Evolutionary conservation across 2,888 invertebrate species (phyloP).

Genomic region (Andricus curvator): DNA sequence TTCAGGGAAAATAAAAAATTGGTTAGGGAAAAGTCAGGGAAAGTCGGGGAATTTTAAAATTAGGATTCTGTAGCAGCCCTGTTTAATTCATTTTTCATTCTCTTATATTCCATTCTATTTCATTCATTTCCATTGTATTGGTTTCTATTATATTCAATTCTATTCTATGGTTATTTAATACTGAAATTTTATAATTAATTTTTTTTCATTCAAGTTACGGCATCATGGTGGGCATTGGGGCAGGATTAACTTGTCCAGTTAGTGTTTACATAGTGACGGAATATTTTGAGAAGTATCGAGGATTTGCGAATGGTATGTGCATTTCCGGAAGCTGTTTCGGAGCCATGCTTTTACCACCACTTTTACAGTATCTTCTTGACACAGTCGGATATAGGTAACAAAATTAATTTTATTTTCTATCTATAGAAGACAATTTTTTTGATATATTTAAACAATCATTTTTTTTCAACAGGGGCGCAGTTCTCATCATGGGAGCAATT

Average conservation of each 20-base stretch:
- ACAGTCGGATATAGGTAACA: conserved; percentile 87
- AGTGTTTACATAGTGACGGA: conserved; percentile 93
- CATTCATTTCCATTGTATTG: too few species aligned
- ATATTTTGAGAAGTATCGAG: conserved; percentile 88
- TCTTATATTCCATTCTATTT: not conserved
- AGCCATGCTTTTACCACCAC: conserved; percentile 90
- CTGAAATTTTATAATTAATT: too few species aligned
- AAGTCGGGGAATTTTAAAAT: too few species aligned
- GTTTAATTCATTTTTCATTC: too few species aligned
- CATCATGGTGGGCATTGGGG: conserved; percentile 90
- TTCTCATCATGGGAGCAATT: conserved; percentile 89
- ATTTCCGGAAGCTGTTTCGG: conserved; percentile 93
- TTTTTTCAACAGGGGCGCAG: conserved; percentile 84
- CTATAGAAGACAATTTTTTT: not conserved
- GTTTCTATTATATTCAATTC: too few species aligned
- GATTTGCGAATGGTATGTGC: conserved; percentile 92
- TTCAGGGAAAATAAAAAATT: too few species aligned
- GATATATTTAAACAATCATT: not conserved
- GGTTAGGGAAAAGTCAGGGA: too few species aligned
- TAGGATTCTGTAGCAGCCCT: too few species aligned
- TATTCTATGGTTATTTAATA: too few species aligned
- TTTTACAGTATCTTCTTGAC: conserved; percentile 86
- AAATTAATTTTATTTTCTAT: conserved; percentile 5
- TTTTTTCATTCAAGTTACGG: conserved; percentile 83
- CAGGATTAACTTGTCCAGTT: conserved; percentile 91